Percentiles rank a stretch among this genome's conserved stretches.
Conservation (phyloP, 2,797 vertebrate genomes). For the Alca torda region DNA sequence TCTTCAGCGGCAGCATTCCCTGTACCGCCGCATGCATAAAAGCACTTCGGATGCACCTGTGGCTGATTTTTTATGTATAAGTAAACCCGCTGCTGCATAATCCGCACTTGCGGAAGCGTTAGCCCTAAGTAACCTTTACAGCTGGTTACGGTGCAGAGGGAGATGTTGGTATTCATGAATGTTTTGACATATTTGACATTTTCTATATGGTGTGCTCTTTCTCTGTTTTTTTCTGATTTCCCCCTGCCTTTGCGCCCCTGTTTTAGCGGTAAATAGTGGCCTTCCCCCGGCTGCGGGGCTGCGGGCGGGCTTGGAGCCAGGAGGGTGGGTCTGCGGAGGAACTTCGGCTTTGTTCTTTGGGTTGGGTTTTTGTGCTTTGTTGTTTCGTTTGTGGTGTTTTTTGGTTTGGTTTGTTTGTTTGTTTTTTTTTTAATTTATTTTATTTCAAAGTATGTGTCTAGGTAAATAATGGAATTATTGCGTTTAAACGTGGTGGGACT, state of each 20-base stretch:
- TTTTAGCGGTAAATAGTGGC: constrained; percentile 12
- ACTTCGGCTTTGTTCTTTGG: neutral
- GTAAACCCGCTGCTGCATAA: constrained; percentile 62
- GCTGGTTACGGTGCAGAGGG: constrained; percentile 71
- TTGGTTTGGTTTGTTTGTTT: no score
- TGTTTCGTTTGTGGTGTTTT: neutral
- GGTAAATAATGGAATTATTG: neutral
- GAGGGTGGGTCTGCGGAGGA: neutral
- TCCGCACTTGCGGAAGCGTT: constrained; percentile 70
- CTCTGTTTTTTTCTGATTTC: constrained; percentile 31
- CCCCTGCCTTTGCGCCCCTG: neutral
- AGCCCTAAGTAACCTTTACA: constrained; percentile 78
- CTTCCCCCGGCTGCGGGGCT: neutral
- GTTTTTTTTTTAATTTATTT: neutral
- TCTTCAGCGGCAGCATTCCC: neutral
- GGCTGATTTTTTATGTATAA: constrained; percentile 68
- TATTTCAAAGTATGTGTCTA: neutral
- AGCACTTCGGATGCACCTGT: constrained; percentile 37
- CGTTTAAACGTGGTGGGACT: neutral
- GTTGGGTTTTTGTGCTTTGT: neutral
- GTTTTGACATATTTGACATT: constrained; percentile 83
- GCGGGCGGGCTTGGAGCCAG: neutral
- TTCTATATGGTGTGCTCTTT: constrained; percentile 67
- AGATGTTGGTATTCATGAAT: constrained; percentile 79
- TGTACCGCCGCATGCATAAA: neutral